Evolutionary conservation across 2,113 vertebrate genomes (phyloP).

Genomic region (Hemiscyllium ocellatum): DNA sequence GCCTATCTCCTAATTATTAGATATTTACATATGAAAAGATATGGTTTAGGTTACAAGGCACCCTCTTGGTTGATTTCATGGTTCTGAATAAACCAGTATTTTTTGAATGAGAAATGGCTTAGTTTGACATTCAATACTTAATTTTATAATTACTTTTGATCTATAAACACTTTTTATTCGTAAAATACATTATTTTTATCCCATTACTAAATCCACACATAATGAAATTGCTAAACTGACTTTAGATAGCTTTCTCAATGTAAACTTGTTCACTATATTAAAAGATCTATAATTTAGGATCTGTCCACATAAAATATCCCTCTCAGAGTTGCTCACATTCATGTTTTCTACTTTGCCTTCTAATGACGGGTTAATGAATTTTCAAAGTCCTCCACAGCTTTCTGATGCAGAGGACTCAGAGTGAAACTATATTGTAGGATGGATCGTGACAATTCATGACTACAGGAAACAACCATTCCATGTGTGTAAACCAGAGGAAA

Average conservation of each 20-base stretch:
- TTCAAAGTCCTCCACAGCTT: no score
- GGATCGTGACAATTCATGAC: no score
- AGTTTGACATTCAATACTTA: background rate
- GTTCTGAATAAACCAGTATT: background rate
- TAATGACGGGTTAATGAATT: background rate
- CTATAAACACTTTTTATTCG: background rate
- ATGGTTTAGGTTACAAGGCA: background rate
- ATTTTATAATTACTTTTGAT: background rate
- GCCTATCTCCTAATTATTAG: background rate
- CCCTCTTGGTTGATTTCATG: background rate
- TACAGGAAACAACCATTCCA: no score
- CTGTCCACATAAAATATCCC: background rate
- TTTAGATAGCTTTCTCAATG: background rate
- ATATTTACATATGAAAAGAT: background rate
- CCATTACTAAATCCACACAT: background rate
- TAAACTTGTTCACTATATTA: background rate
- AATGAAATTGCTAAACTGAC: background rate
- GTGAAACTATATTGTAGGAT: no score
- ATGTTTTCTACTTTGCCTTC: background rate
- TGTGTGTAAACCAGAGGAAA: no score
- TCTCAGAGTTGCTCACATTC: background rate
- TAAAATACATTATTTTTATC: background rate
- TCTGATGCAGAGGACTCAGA: no score
- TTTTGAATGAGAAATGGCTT: background rate
- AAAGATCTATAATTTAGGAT: background rate